These are phyloP conservation scores for Sebastes itinus DNA, from an alignment of 2,797 vertebrate species.

Conservation along the genomic window DNA sequence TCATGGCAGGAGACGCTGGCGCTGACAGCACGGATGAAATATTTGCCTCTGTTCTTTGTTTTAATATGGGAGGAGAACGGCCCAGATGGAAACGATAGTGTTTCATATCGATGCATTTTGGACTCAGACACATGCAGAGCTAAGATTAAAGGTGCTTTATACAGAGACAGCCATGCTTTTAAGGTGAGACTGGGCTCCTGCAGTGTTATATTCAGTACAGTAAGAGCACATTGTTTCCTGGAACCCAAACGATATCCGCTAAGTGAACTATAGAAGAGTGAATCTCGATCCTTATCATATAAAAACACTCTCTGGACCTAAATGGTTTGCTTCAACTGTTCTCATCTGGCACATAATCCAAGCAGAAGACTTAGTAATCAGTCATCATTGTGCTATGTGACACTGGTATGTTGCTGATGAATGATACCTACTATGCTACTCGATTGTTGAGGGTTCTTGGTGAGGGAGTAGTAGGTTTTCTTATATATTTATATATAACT, in stretches of 20 bases:
- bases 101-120: constrained; percentile 70
- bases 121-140: constrained; percentile 47
- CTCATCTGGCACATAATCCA: constrained; percentile 62
- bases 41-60: constrained; percentile 79
- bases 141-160: constrained; percentile 41
- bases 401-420: constrained; percentile 70
- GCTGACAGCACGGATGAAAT: constrained; percentile 80
- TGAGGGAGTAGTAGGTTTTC: constrained; percentile 27
- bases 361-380: constrained; percentile 68
- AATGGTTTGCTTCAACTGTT: constrained; percentile 53
- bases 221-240: constrained; percentile 37
- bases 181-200: constrained; percentile 40
- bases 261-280: constrained; percentile 49
- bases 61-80: constrained; percentile 72
- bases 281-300: constrained; percentile 62
- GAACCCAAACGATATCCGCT: constrained; percentile 48
- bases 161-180: constrained; percentile 27
- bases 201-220: constrained; percentile 18
- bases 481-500: constrained; percentile 10
- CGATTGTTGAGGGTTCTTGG: constrained; percentile 46
- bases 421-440: constrained; percentile 60
- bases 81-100: constrained; percentile 72
- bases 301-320: constrained; percentile 59
- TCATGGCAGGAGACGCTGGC: constrained; percentile 67
- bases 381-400: constrained; percentile 75